Evolutionary conservation across 2,797 vertebrate genomes (phyloP).

Genomic region (Amazona ochrocephala): DNA sequence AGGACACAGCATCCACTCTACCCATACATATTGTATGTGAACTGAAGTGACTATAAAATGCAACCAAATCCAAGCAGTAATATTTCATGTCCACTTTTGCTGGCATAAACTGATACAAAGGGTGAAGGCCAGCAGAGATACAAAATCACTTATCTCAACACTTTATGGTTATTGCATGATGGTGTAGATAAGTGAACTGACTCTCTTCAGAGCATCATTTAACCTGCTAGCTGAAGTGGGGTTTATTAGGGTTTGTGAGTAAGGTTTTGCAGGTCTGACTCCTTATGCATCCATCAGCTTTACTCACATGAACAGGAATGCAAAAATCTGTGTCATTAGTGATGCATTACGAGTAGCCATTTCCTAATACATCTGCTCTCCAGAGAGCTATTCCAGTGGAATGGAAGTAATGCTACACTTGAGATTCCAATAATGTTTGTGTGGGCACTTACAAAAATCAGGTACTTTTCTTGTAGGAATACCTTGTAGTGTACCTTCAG

Average conservation of each 20-base stretch:
- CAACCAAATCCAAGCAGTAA: neutral
- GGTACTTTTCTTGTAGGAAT: slow-evolving; percentile 43
- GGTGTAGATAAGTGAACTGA: neutral
- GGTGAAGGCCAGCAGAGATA: slow-evolving; percentile 18
- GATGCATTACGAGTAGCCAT: slow-evolving; percentile 5
- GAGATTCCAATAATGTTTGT: slow-evolving; percentile 60
- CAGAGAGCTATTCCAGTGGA: slow-evolving; percentile 57
- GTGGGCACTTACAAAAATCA: slow-evolving; percentile 10
- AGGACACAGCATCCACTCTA: neutral
- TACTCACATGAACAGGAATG: slow-evolving; percentile 1
- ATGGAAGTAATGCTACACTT: slow-evolving; percentile 44
- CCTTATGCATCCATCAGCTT: neutral
- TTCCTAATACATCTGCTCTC: slow-evolving; percentile 54
- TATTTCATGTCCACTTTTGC: neutral
- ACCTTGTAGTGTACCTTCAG: neutral
- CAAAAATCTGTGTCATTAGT: slow-evolving; percentile 26
- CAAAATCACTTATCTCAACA: slow-evolving; percentile 5
- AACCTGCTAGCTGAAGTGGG: neutral
- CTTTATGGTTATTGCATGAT: neutral
- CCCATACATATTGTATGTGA: neutral
- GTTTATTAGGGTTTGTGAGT: neutral
- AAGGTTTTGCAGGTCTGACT: slow-evolving; percentile 22
- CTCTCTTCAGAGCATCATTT: slow-evolving; percentile 21
- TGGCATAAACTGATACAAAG: neutral
- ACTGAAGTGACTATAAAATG: neutral